Evolutionary conservation across 2,888 invertebrate species (phyloP), one percentile per base, ranked within the genome.

Genomic region (Thymelicus lineola): DNA sequence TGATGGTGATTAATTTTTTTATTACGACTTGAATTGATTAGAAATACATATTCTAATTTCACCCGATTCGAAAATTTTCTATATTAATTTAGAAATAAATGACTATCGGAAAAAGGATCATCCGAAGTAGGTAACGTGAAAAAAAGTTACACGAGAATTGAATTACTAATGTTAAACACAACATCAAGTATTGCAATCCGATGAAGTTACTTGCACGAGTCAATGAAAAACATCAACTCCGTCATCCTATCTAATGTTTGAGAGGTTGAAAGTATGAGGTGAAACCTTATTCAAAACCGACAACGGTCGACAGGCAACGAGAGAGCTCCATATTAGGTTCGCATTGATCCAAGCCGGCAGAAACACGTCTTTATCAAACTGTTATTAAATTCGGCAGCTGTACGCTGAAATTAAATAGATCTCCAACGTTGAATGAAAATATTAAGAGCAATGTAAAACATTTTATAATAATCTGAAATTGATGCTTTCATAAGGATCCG

Each of bases 311-410:
- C 84, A 74, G 76, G 77, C 83, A 84, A 85, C 83, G 85, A 82
- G 80, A 86, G 84, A 83, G 77, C 77, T 78, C 79, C 83, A 79
- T 88, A 90, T 90, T 88, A 88, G 82, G 83, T 82, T 79, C 84
- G 79, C 82, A 87, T 89, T 86, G 85, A 89, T 84, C 84, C 82
- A 78, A 82, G 83, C 85, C 84, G 77, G 75, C 80, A 79, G 82
- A 86, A 86, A 86, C 86, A 86, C 83, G 86, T 88, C 89, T 88
- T 87, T 88, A 89, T 88, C 86, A 88, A 86, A 87, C 81, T 82
- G 86, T 86, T 90, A 90, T 90, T 90, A 89, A 89, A 88, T 86
- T 86, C 80, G 78, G 82, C 83, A 85, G 84, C 81, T 81, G 84
- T 79, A 85, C 71, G 55, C 71, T 57, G 71, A 71, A 63, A 71